Conservation (phyloP, 2,113 vertebrate species). For the Neomonachus schauinslandi region DNA sequence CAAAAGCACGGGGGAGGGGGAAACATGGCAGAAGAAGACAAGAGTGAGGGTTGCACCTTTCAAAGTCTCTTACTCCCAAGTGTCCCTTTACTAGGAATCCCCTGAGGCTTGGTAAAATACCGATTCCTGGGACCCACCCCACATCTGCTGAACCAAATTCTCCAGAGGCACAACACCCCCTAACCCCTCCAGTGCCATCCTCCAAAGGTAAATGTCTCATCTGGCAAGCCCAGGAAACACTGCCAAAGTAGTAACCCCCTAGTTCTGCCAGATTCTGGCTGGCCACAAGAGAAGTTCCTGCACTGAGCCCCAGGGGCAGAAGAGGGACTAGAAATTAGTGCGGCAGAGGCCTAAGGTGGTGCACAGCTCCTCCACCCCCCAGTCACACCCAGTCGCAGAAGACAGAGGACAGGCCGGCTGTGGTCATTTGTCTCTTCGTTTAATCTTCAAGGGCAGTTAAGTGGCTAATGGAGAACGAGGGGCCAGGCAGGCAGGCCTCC, state of each 20-base stretch:
- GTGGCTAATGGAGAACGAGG: constrained; percentile 34
- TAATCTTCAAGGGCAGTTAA: constrained; percentile 53
- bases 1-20: not conserved
- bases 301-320: not conserved
- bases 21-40: not conserved
- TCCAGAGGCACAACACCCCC: not conserved
- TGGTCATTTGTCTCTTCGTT: constrained; percentile 30
- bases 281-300: not conserved
- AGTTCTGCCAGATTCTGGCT: not conserved
- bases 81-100: not conserved
- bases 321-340: not conserved
- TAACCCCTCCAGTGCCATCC: not conserved
- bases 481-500: not conserved
- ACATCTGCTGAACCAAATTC: not conserved
- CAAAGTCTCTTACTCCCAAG: not conserved
- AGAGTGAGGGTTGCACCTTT: not conserved
- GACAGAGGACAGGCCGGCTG: not conserved
- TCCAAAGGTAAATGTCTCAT: constrained; percentile 8
- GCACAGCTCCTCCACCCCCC: not conserved
- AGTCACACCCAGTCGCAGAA: not conserved
- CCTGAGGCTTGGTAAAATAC: not conserved
- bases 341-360: not conserved
- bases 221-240: not conserved
- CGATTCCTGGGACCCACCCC: not conserved
- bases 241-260: not conserved